Percentiles rank a stretch among this genome's conserved stretches.
phyloP scores from a whole-genome alignment of 2,113 vertebrate genomes.

The Spermophilus dauricus region DNA sequence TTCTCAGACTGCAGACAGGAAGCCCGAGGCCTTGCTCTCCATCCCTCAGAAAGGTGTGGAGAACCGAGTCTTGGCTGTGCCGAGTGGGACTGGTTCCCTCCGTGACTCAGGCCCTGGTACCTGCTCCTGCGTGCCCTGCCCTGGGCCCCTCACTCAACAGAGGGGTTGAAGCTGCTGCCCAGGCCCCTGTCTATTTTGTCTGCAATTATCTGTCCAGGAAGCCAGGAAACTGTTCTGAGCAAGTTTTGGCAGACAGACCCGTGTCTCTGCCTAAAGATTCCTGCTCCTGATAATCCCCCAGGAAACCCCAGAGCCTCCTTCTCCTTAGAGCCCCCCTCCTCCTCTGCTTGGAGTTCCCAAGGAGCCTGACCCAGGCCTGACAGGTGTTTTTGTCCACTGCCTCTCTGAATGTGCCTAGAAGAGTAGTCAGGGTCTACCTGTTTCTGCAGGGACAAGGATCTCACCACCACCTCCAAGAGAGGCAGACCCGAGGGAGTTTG shows the following conservation, averaged over 20 bases:
- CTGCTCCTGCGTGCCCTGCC: slow-evolving; percentile 54
- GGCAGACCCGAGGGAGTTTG: not conserved
- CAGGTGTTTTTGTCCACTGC: not conserved
- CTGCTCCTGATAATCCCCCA: slow-evolving; percentile 65
- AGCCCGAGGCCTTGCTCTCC: not conserved
- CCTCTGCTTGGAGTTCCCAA: not conserved
- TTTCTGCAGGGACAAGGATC: not conserved
- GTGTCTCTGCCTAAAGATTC: slow-evolving; percentile 72
- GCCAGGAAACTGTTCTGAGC: slow-evolving; percentile 64
- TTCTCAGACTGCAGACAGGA: not conserved
- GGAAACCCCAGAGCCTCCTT: slow-evolving; percentile 12
- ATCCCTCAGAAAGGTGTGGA: not conserved
- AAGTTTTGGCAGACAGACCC: slow-evolving; percentile 79
- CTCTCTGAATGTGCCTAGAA: not conserved
- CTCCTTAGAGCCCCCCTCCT: not conserved
- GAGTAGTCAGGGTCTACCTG: not conserved
- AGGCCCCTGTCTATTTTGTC: slow-evolving; percentile 68
- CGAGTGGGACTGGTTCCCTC: not conserved
- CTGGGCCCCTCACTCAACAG: not conserved
- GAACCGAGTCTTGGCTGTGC: not conserved
- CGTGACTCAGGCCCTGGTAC: slow-evolving; percentile 63
- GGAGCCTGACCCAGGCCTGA: not conserved
- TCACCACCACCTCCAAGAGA: not conserved
- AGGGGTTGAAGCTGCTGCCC: slow-evolving; percentile 44
- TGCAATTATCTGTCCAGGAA: slow-evolving; percentile 75